These are phyloP conservation scores for Drosophila elegans DNA, from an alignment of 1,140 invertebrate species.

Conservation along the genomic window DNA sequence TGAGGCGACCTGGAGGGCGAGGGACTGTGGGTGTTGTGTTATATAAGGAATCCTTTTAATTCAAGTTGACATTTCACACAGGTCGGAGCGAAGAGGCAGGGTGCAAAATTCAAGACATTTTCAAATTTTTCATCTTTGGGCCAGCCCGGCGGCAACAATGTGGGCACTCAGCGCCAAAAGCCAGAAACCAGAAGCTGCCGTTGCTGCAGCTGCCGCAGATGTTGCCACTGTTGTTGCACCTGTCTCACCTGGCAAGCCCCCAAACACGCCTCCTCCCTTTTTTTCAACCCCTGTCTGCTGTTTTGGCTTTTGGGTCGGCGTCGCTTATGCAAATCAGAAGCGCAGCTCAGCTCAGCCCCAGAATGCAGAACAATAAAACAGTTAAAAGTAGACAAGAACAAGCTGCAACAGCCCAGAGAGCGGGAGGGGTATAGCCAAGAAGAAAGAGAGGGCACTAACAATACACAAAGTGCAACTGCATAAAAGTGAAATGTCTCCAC, in stretches of 20 bases:
- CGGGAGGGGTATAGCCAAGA: slow-evolving; percentile 4
- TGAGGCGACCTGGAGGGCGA: slow-evolving; percentile 37
- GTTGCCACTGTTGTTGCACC: slow-evolving; percentile 25
- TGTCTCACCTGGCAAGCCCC: slow-evolving; percentile 50
- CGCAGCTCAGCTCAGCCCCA: slow-evolving; percentile 43
- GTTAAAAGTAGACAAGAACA: slow-evolving; percentile 82
- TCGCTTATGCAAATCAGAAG: slow-evolving; percentile 81
- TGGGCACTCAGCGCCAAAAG: slow-evolving; percentile 68
- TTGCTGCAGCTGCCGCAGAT: background rate
- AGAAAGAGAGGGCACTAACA: slow-evolving; percentile 58
- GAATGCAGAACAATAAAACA: slow-evolving; percentile 82
- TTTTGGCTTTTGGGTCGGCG: slow-evolving; percentile 72
- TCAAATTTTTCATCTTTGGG: slow-evolving; percentile 83
- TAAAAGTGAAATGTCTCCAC: slow-evolving; percentile 83
- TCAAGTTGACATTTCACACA: slow-evolving; percentile 83
- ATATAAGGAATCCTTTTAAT: slow-evolving; percentile 83
- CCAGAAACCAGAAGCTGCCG: slow-evolving; percentile 27
- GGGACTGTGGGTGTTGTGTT: slow-evolving; percentile 55
- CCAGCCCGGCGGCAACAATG: slow-evolving; percentile 68
- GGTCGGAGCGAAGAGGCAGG: slow-evolving; percentile 24
- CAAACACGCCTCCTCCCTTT: background rate
- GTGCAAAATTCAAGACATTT: slow-evolving; percentile 78
- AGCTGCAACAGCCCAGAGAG: slow-evolving; percentile 43
- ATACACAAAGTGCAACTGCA: slow-evolving; percentile 83
- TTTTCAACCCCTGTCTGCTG: slow-evolving; percentile 16